These are phyloP conservation scores for Glaucomys volans DNA, from an alignment of 2,113 vertebrate genomes.

Conservation along the genomic window DNA sequence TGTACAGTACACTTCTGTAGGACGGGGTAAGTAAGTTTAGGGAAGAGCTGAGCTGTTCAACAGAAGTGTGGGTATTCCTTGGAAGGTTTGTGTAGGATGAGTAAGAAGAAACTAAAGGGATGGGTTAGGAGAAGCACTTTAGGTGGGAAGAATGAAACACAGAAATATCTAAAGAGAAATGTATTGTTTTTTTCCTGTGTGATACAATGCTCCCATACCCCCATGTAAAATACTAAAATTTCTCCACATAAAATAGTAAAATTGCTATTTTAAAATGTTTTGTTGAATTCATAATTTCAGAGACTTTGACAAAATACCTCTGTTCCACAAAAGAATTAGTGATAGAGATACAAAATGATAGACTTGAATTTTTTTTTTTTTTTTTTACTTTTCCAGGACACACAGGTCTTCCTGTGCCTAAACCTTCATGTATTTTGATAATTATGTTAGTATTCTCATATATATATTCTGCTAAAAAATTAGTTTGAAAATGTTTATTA, in stretches of 20 bases:
- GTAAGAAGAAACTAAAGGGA: not conserved
- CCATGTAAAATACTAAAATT: not conserved
- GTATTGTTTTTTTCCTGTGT: not conserved
- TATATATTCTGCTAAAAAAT: not conserved
- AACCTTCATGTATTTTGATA: not conserved
- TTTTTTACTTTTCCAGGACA: not conserved
- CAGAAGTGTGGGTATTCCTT: not conserved
- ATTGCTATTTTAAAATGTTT: not conserved
- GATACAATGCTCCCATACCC: not conserved
- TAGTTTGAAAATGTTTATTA: not conserved
- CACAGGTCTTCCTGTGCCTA: not conserved
- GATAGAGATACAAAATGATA: not conserved
- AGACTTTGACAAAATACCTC: not conserved
- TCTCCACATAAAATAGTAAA: not conserved
- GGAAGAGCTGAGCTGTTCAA: not conserved
- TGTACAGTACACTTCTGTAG: not conserved
- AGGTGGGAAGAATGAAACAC: not conserved
- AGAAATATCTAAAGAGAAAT: not conserved
- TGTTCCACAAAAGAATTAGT: not conserved
- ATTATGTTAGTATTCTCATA: not conserved
- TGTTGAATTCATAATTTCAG: not conserved
- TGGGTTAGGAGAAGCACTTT: not conserved
- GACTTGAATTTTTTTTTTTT: not conserved
- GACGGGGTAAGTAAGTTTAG: not conserved
- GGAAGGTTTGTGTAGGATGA: not conserved